phyloP scores from a whole-genome alignment of 2,888 invertebrate species.

The Arenicola marina region DNA sequence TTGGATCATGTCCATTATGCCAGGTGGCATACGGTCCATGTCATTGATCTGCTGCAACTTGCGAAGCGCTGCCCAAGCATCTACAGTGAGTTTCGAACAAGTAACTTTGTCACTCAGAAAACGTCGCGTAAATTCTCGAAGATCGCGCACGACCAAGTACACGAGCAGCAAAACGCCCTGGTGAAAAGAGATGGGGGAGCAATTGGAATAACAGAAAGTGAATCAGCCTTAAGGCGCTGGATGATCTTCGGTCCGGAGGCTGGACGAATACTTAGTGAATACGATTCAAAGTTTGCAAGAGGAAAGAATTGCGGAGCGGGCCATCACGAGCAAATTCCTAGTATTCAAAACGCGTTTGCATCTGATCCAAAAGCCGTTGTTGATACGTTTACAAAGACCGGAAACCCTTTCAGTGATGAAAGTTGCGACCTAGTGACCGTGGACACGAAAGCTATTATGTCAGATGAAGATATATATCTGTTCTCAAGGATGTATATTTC shows the following conservation, averaged over 20 bases:
- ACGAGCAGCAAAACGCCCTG: constrained; percentile 7
- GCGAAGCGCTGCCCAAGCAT: not conserved
- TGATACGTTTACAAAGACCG: not conserved
- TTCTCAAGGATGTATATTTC: not conserved
- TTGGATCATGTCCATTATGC: constrained; percentile 6
- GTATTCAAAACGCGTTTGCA: not conserved
- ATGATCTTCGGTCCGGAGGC: not conserved
- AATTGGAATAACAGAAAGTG: constrained; percentile 7
- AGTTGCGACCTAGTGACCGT: not conserved
- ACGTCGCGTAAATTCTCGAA: constrained; percentile 6
- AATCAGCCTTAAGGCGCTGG: constrained; percentile 1
- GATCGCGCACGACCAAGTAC: constrained; percentile 7
- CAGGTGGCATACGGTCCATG: not conserved
- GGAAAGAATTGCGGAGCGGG: not conserved
- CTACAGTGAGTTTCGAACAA: not conserved
- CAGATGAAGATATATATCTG: not conserved
- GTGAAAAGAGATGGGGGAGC: constrained; percentile 7
- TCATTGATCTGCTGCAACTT: not conserved
- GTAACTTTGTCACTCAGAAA: not conserved
- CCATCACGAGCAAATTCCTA: not conserved
- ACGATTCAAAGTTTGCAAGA: not conserved
- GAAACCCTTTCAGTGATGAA: not conserved
- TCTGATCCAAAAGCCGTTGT: not conserved
- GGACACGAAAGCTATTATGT: not conserved
- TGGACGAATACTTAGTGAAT: not conserved